Conservation (phyloP, 2,888 invertebrate genomes). For the Punctoribates punctum region DNA sequence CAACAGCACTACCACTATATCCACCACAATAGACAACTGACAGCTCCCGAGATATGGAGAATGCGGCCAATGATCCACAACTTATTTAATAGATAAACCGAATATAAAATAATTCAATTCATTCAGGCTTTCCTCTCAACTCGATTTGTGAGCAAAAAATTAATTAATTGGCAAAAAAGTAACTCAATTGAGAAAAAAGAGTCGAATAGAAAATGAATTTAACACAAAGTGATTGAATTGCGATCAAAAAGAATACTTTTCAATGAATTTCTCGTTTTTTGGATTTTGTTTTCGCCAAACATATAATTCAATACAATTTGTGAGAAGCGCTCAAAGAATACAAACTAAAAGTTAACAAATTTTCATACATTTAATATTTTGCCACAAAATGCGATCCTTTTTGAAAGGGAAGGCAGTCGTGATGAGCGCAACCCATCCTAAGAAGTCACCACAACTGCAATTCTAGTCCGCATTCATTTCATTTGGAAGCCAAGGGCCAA, state of each 20-base stretch:
- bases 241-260: too few species aligned
- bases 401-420: background rate
- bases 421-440: conserved; percentile 21
- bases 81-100: conserved; percentile 6
- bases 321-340: too few species aligned
- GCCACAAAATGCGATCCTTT: background rate
- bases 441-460: conserved; percentile 24
- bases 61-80: conserved; percentile 9
- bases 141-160: background rate
- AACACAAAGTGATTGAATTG: too few species aligned
- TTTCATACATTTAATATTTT: background rate
- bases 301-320: too few species aligned
- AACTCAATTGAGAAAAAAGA: too few species aligned
- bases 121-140: background rate
- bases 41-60: background rate
- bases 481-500: conserved; percentile 27
- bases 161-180: background rate
- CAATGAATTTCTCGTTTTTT: too few species aligned
- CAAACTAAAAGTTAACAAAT: background rate
- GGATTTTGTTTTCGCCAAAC: too few species aligned
- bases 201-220: too few species aligned
- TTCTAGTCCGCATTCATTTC: conserved; percentile 3
- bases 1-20: background rate
- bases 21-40: background rate
- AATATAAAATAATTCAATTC: background rate